phyloP scores from a whole-genome alignment of 2,888 invertebrate genomes.

The Embidobia sp. region DNA sequence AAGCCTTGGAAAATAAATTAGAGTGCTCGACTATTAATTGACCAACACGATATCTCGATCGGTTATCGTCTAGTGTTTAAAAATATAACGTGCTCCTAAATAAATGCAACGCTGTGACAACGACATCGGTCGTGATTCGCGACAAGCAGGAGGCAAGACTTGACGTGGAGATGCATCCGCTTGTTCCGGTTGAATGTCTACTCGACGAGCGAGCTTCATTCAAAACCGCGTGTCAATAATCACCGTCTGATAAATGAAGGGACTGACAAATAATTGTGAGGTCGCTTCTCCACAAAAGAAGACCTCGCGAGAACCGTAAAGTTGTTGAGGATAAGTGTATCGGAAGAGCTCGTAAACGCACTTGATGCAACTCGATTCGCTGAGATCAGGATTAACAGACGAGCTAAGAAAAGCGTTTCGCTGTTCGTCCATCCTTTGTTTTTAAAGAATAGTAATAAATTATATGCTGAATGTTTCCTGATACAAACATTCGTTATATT shows the following conservation, averaged over 20 bases:
- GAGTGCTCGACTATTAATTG: constrained; percentile 17
- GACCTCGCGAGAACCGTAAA: not conserved
- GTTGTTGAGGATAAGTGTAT: not conserved
- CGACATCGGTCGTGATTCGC: too few species aligned
- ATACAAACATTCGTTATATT: too few species aligned
- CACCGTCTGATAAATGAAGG: not conserved
- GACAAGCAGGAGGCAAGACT: not conserved
- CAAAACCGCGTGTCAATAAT: constrained; percentile 1
- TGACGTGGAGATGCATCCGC: too few species aligned
- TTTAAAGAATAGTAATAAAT: too few species aligned
- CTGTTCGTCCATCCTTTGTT: too few species aligned
- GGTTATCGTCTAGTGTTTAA: constrained; percentile 7
- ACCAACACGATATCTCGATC: constrained; percentile 24
- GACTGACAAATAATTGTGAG: constrained; percentile 10
- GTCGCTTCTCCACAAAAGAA: not conserved
- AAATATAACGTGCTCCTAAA: constrained; percentile 7
- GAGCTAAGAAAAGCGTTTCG: constrained; percentile 55
- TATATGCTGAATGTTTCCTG: too few species aligned
- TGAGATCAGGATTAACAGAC: constrained; percentile 67
- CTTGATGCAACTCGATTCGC: constrained; percentile 71
- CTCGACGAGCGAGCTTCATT: not conserved
- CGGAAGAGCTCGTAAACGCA: not conserved
- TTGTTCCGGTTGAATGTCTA: too few species aligned
- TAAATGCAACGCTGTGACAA: too few species aligned
- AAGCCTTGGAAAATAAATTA: constrained; percentile 18